phyloP scores from a whole-genome alignment of 2,888 invertebrate genomes.

The Cristatella mucedo region DNA sequence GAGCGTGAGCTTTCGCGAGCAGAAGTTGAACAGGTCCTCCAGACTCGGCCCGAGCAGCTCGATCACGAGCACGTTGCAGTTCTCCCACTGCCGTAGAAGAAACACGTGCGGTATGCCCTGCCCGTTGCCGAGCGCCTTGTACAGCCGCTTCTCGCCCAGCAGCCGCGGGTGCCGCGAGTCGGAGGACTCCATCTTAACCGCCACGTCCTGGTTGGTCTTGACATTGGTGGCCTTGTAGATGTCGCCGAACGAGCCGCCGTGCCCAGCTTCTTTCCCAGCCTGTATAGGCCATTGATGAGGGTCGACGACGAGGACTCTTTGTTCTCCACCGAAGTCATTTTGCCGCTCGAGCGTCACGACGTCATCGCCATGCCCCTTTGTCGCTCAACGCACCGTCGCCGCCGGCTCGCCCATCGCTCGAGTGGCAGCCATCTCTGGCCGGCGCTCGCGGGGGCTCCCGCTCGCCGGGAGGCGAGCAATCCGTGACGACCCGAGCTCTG shows the following conservation, averaged over 20 bases:
- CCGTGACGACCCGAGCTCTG: too few relatives aligned
- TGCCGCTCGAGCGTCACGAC: too few relatives aligned
- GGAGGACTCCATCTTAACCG: conserved; percentile 39
- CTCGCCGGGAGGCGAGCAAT: too few relatives aligned
- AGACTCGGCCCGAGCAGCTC: conserved; percentile 90
- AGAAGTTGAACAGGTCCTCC: conserved; percentile 96
- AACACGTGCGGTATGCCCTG: conserved; percentile 40
- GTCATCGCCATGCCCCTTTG: too few relatives aligned
- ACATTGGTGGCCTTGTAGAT: conserved; percentile 41
- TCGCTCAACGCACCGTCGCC: too few relatives aligned
- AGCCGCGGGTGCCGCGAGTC: conserved; percentile 42
- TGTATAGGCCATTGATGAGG: conserved; percentile 33
- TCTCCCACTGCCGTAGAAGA: conserved; percentile 53
- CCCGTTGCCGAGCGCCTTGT: conserved; percentile 39
- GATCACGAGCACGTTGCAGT: conserved; percentile 95
- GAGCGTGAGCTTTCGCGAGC: conserved; percentile 89
- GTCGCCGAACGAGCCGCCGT: conserved; percentile 41
- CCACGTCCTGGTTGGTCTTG: conserved; percentile 39
- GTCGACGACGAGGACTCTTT: too few relatives aligned
- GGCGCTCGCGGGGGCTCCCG: too few relatives aligned
- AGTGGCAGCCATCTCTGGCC: too few relatives aligned
- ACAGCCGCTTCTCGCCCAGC: conserved; percentile 40
- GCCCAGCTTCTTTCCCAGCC: conserved; percentile 39
- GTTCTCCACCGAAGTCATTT: too few relatives aligned
- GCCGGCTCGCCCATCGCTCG: too few relatives aligned